Conservation (phyloP, 1,140 invertebrate species). For the Drosophila micromelanica region DNA sequence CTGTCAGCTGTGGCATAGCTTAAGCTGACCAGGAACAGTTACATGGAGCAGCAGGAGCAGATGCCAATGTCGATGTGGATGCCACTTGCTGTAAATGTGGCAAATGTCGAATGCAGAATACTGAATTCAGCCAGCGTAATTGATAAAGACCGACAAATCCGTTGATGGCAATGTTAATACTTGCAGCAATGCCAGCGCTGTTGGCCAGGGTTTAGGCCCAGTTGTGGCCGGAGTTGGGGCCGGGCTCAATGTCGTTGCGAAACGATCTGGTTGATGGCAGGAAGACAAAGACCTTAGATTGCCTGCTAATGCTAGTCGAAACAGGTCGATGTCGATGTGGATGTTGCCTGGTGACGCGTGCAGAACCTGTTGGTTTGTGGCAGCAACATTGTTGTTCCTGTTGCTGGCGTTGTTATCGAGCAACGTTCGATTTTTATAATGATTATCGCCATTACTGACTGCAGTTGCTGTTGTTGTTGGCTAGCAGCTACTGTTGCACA, state of each 20-base stretch:
- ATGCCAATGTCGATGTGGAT: slow-evolving; percentile 56
- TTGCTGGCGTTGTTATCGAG: slow-evolving; percentile 37
- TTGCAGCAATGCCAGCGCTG: slow-evolving; percentile 36
- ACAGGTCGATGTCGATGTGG: slow-evolving; percentile 26
- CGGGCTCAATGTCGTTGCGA: slow-evolving; percentile 58
- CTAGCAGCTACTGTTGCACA: slow-evolving; percentile 50
- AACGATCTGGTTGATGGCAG: slow-evolving; percentile 82
- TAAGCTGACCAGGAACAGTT: slow-evolving; percentile 63
- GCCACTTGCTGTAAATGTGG: slow-evolving; percentile 67
- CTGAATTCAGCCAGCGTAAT: slow-evolving; percentile 61
- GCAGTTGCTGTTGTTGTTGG: slow-evolving; percentile 52
- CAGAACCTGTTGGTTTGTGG: slow-evolving; percentile 56
- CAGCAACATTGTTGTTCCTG: slow-evolving; percentile 4
- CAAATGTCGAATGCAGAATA: slow-evolving; percentile 42
- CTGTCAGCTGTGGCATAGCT: slow-evolving; percentile 60
- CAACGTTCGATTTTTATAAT: slow-evolving; percentile 63
- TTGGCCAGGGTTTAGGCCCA: slow-evolving; percentile 41
- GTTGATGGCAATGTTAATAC: slow-evolving; percentile 78
- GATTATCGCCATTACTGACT: slow-evolving; percentile 74
- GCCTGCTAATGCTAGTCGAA: slow-evolving; percentile 59
- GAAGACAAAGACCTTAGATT: slow-evolving; percentile 78
- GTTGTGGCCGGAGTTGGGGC: slow-evolving; percentile 4
- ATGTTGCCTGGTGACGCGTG: slow-evolving; percentile 54
- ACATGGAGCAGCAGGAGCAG: slow-evolving; percentile 20
- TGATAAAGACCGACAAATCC: slow-evolving; percentile 82